A percentile compares a stretch with the other conserved stretches of the same genome.
Evolutionary conservation across 2,888 invertebrate genomes (phyloP).

Genomic region (Anthrax anthrax): DNA sequence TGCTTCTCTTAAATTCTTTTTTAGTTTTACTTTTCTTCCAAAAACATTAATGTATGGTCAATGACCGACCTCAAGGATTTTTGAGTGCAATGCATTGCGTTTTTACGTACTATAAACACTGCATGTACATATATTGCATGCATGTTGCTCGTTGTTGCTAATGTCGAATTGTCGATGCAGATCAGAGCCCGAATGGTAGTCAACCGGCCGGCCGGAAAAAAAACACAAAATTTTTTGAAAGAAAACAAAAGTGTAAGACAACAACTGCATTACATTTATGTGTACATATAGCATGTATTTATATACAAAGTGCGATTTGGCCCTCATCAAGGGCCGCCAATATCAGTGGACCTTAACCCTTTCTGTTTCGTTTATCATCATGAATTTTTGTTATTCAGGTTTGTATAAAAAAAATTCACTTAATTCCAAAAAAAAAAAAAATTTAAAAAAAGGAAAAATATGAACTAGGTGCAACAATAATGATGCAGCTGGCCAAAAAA

Average conservation of each 20-base stretch:
- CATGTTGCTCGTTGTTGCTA: background rate
- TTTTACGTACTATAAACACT: background rate
- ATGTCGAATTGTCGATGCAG: background rate
- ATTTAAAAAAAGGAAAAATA: background rate
- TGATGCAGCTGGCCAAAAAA: background rate
- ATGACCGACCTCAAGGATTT: slow-evolving; percentile 7
- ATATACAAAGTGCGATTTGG: background rate
- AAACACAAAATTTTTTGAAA: background rate
- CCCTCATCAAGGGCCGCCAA: too few relatives aligned
- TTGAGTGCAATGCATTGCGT: slow-evolving; percentile 1
- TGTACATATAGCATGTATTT: too few relatives aligned
- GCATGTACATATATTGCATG: background rate
- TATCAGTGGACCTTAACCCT: too few relatives aligned
- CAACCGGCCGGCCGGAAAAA: background rate
- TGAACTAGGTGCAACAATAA: background rate
- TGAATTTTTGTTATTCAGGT: too few relatives aligned
- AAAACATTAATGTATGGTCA: background rate
- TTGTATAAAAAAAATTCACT: too few relatives aligned
- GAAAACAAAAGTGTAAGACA: background rate
- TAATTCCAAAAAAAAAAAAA: too few relatives aligned
- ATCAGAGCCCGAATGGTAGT: background rate
- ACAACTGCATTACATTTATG: background rate
- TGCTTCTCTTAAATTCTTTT: too few relatives aligned
- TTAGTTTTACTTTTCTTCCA: too few relatives aligned
- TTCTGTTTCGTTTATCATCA: too few relatives aligned